A percentile compares a stretch with the other conserved stretches of the same genome.
These are phyloP conservation scores for Halictus ligatus DNA, from an alignment of 2,888 invertebrate genomes.

Conservation along the genomic window DNA sequence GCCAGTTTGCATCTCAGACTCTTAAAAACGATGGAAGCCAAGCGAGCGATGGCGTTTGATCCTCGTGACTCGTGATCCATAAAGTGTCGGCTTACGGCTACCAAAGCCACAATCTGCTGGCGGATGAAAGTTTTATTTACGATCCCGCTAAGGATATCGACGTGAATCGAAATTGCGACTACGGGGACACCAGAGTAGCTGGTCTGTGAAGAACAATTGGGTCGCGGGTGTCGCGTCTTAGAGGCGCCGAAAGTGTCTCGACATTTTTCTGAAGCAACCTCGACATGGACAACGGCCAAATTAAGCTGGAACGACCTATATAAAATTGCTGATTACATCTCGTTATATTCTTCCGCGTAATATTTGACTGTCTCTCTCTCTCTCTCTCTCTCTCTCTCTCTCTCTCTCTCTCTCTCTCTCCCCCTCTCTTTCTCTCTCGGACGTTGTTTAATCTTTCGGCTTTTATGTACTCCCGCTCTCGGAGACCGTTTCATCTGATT, in stretches of 20 bases:
- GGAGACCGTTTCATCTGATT: background rate
- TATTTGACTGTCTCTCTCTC: background rate
- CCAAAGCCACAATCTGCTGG: background rate
- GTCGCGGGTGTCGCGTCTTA: conserved; percentile 49
- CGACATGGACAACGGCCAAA: conserved; percentile 47
- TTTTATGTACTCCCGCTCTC: background rate
- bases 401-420: too few relatives aligned
- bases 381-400: too few relatives aligned
- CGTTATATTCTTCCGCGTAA: background rate
- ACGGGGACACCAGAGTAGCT: conserved; percentile 16
- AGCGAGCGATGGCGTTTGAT: background rate
- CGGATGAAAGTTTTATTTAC: conserved; percentile 22
- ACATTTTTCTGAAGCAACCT: conserved; percentile 40
- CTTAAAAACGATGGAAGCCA: too few relatives aligned
- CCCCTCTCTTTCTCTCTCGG: background rate
- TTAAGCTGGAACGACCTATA: conserved; percentile 50
- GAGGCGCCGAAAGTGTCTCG: conserved; percentile 49
- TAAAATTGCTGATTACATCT: conserved; percentile 41
- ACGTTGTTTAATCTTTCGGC: background rate
- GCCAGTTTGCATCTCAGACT: too few relatives aligned
- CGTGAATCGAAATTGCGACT: conserved; percentile 29
- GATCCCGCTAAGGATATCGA: conserved; percentile 34
- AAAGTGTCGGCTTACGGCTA: background rate
- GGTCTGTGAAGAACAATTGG: conserved; percentile 43
- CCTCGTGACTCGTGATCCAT: background rate